A percentile compares a stretch with the other conserved stretches of the same genome.
Conservation (phyloP, 2,888 invertebrate genomes). For the Macaria liturata region DNA sequence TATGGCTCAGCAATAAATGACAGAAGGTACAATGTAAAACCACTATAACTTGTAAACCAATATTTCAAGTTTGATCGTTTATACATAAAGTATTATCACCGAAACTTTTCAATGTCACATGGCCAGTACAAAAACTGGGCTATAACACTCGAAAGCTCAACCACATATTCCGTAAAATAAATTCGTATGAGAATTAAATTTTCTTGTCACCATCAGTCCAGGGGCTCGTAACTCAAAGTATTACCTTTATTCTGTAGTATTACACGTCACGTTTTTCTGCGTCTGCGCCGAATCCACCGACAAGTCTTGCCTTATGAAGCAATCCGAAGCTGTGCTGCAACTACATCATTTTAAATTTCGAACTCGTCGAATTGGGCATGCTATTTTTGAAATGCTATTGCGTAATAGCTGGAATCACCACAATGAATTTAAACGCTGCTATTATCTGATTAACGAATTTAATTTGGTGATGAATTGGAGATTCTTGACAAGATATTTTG, state of each 20-base stretch:
- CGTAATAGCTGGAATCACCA: conserved; percentile 1
- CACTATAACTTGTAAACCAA: too few species aligned
- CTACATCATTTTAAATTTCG: conserved; percentile 8
- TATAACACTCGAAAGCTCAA: not conserved
- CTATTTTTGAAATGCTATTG: conserved; percentile 10
- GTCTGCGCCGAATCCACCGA: conserved; percentile 8
- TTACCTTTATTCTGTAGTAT: not conserved
- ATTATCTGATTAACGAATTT: conserved; percentile 3
- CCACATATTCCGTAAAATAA: not conserved
- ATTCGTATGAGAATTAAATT: conserved; percentile 2
- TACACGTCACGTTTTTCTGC: conserved; percentile 1
- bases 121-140: not conserved
- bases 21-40: too few species aligned
- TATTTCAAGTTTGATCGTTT: too few species aligned
- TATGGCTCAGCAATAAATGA: too few species aligned
- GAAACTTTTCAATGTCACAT: too few species aligned
- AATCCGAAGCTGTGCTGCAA: conserved; percentile 1
- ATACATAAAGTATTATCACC: too few species aligned
- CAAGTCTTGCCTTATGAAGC: conserved; percentile 11
- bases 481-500: not conserved
- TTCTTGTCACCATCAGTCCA: conserved; percentile 1
- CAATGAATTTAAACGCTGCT: conserved; percentile 1
- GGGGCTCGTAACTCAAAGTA: conserved; percentile 1
- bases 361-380: conserved; percentile 4
- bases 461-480: conserved; percentile 1